Base-by-base conservation (phyloP, 2,888 invertebrate species). In the Heteromyza rotundicornis region DNA sequence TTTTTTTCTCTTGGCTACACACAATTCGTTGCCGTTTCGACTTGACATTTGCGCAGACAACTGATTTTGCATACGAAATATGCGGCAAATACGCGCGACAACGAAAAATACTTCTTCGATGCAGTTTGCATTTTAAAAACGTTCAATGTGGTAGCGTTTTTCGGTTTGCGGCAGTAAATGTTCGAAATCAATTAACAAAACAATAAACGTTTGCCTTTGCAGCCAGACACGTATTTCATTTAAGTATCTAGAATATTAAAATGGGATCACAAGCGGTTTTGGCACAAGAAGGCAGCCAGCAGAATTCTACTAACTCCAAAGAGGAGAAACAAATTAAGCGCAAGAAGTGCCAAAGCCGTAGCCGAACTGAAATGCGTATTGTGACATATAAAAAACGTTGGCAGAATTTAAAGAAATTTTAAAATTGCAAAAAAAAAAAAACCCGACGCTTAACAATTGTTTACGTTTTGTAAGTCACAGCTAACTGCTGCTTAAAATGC, bases 161-260 rank as follows among this genome's bases (percentile, higher is more conserved):
- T 17, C 47, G 20, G 20, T 8, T 20, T 47, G 17, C 14, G 19
- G 2, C 47, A 3, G n/a, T 40, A 40, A 40, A 40, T n/a, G 40
- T 47, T 19, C 14, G 67, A 73, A 77, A 77, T 79, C 77, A 77
- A 77, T 77, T 77, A 77, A 79, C 78, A 77, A 67, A 77, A 79
- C 77, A 77, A 79, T 77, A 77, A 77, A 77, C 77, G 77, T 77
- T 76, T 76, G 75, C 68, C n/a, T 74, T 75, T 64, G 70, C 70
- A 74, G 77, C 79, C 79, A 78, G 78, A 78, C 79, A 79, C 79
- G 79, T 79, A 80, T 75, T 79, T 80, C 70, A 79, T 78, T 80
- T 77, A 78, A 80, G 80, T 81, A 81, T 81, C 82, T 80, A 80
- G 82, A 81, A 81, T 81, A 81, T 81, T 81, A 81, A 81, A 81